Conservation (phyloP, 2,113 vertebrate species). For the Brachyhypopomus gauderio region DNA sequence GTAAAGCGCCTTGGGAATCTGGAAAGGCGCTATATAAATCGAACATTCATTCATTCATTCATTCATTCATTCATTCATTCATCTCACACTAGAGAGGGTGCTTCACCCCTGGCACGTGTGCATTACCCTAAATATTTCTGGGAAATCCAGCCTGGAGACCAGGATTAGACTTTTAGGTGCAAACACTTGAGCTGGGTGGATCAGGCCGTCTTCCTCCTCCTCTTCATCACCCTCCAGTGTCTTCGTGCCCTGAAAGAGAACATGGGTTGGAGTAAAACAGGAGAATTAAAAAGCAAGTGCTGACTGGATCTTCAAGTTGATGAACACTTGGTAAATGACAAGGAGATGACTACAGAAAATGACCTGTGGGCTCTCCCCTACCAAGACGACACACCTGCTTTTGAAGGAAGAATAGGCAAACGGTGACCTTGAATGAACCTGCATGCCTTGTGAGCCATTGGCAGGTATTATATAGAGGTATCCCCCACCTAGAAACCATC, state of each 20-base stretch:
- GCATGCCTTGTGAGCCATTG: neutral
- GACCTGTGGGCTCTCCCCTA: neutral
- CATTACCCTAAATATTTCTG: conserved; percentile 96
- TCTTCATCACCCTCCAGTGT: conserved; percentile 79
- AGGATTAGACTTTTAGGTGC: conserved; percentile 97
- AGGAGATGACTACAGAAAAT: neutral
- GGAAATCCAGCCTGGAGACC: conserved; percentile 94
- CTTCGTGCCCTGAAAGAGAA: conserved; percentile 86
- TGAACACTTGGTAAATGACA: neutral
- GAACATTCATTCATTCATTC: no score
- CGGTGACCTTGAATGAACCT: neutral
- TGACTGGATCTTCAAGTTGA: neutral
- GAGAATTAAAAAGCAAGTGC: neutral
- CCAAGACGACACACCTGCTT: neutral
- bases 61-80: no score
- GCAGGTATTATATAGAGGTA: neutral
- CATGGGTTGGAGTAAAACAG: conserved; percentile 42
- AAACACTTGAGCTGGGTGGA: conserved; percentile 95
- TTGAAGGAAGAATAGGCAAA: neutral
- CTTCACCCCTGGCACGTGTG: neutral
- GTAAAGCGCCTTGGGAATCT: no score
- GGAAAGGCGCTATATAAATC: no score
- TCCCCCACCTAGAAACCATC: neutral
- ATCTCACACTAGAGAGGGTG: neutral
- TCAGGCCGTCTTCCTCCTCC: conserved; percentile 86